phyloP scores from a whole-genome alignment of 1,140 invertebrate genomes.

The Sycophila sp. region DNA sequence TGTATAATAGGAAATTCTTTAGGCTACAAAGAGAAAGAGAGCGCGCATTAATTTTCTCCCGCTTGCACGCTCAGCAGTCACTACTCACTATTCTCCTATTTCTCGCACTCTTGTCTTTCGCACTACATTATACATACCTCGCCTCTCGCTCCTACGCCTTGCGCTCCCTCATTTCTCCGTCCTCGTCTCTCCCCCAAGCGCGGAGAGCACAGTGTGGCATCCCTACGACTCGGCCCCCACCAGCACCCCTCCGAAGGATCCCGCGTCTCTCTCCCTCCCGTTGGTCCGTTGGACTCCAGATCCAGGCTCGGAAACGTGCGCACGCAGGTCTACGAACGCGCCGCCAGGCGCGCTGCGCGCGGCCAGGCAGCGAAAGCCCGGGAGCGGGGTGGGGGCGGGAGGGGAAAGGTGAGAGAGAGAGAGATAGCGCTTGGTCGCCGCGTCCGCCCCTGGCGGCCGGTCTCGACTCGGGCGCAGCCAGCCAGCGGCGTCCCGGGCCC shows the following conservation, averaged over 20 bases:
- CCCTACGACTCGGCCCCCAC: no score
- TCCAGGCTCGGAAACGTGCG: not conserved
- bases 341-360: not conserved
- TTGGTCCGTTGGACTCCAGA: not conserved
- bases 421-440: not conserved
- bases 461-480: not conserved
- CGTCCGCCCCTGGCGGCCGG: constrained; percentile 12
- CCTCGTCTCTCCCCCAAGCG: not conserved
- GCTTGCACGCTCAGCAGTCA: not conserved
- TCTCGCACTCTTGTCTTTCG: constrained; percentile 13
- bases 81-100: constrained; percentile 18
- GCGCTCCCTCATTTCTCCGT: not conserved
- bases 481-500: constrained; percentile 32
- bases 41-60: no score
- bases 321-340: constrained; percentile 4
- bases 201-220: constrained; percentile 20
- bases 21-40: not conserved
- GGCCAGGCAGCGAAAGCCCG: constrained; percentile 20
- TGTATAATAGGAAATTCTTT: no score
- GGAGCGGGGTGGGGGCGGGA: not conserved
- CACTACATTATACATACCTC: not conserved
- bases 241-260: not conserved
- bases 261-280: not conserved
- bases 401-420: constrained; percentile 3
- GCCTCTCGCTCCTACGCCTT: not conserved